Base-by-base conservation (phyloP, 1,140 invertebrate species). In the Drosophila yakuba region DNA sequence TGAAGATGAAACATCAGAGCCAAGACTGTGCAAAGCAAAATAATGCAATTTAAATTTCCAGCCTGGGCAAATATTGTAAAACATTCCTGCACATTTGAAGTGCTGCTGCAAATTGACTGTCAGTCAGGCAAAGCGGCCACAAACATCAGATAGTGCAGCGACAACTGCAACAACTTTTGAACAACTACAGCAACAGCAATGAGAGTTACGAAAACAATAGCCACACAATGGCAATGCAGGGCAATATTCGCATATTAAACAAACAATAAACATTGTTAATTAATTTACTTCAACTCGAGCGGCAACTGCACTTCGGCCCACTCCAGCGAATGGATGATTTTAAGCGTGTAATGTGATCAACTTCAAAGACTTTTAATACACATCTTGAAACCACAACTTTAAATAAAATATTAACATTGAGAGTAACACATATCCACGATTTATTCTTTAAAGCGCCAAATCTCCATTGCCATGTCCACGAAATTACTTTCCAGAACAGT, bases 231-330 rank as follows among this genome's bases (percentile, higher is more conserved):
- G 52, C 66, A 15, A 17, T 74, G 57, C 44, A 58, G n/a, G 63
- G 38, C 20, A 39, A 75, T 58, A 58, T 48, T 43, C 61, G 48
- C 73, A 75, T 76, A 76, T 76, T 76, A 55, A 48, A 54, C 62
- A 76, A 76, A 76, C 73, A 76, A 76, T 76, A 76, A 75, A 76
- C 73, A 76, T 76, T 76, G 73, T 76, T 76, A 76, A 76, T 76
- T 76, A 76, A 76, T 76, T 76, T 76, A 76, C 73, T 76, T 76
- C 73, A 76, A 67, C 73, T 76, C 73, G 61, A 76, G 47, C 61
- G 48, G 54, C 28, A 52, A 47, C 73, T 75, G 73, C 73, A 76
- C 73, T 67, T 48, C 58, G 28, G 43, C 60, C 41, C 48, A 54
- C 41, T 57, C 35, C 23, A 6, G 25, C 38, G 72, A 75, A 75